A percentile compares a stretch with the other conserved stretches of the same genome.
Conservation (phyloP, 2,113 vertebrate genomes). For the Ailuropoda melanoleuca region DNA sequence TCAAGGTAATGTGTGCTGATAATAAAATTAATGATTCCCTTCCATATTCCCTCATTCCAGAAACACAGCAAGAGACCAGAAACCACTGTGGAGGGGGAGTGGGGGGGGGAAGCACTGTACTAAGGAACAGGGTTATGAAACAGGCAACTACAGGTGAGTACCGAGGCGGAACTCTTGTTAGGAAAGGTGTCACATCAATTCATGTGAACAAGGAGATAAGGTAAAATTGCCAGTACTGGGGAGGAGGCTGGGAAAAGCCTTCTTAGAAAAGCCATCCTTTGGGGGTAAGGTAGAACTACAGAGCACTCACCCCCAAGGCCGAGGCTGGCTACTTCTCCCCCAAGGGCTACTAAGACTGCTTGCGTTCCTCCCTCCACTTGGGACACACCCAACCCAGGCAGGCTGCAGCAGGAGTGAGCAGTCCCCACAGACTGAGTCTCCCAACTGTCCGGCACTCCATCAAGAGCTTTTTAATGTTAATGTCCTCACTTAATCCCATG, state of each 20-base stretch:
- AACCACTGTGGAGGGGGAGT: not conserved
- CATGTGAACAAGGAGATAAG: accelerated
- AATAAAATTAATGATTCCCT: not conserved
- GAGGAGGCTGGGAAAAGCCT: not conserved
- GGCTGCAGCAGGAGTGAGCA: accelerated
- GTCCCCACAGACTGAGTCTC: not conserved
- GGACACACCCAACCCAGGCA: not conserved
- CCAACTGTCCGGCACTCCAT: not conserved
- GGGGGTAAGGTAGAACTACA: not conserved
- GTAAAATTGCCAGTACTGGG: not conserved
- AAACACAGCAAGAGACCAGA: not conserved
- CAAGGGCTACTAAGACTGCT: not conserved
- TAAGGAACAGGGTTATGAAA: not conserved
- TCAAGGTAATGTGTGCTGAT: not conserved
- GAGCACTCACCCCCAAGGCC: not conserved
- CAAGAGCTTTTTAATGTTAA: not conserved
- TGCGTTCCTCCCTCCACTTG: not conserved
- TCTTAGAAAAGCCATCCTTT: not conserved
- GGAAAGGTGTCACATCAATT: not conserved
- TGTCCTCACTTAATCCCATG: not conserved
- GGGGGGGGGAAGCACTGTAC: not conserved
- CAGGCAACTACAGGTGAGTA: not conserved
- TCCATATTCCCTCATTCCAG: not conserved
- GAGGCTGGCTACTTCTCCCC: not conserved
- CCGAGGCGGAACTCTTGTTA: not conserved